These are phyloP conservation scores for Eupithecia pulchellata DNA, from an alignment of 2,888 invertebrate species.

Conservation along the genomic window DNA sequence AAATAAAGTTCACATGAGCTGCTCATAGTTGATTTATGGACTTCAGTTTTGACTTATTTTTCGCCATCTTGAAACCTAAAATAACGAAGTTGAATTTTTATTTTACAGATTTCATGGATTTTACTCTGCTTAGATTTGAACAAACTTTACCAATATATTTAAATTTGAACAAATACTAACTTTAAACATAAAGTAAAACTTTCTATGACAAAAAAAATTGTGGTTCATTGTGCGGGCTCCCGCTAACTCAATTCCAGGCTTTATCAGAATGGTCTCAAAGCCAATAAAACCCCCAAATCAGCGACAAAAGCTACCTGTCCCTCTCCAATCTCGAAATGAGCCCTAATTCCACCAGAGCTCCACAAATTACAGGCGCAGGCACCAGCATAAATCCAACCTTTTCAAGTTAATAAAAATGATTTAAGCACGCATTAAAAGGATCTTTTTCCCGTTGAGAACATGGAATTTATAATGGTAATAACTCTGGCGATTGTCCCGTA, in stretches of 20 bases:
- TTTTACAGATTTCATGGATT: neutral
- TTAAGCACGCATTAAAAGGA: constrained; percentile 80
- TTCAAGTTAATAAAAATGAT: constrained; percentile 83
- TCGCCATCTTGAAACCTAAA: neutral
- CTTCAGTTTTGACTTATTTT: neutral
- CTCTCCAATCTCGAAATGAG: constrained; percentile 41
- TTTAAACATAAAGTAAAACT: neutral
- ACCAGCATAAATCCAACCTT: constrained; percentile 78
- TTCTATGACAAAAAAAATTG: neutral
- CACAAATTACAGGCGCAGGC: constrained; percentile 70
- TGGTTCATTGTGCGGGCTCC: neutral
- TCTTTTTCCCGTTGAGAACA: constrained; percentile 71
- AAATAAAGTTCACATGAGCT: neutral
- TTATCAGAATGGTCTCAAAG: constrained; percentile 11
- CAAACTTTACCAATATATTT: no score
- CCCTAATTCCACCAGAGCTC: constrained; percentile 61
- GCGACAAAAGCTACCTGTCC: constrained; percentile 31
- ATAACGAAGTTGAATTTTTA: neutral
- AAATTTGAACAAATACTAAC: neutral
- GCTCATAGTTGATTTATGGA: neutral
- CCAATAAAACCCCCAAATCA: constrained; percentile 20
- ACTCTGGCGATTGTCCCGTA: constrained; percentile 69
- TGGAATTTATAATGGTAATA: constrained; percentile 76
- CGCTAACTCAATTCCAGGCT: constrained; percentile 3
- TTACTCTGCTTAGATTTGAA: neutral